These are phyloP conservation scores for Neoarius graeffei DNA, from an alignment of 2,113 vertebrate species.

Conservation along the genomic window DNA sequence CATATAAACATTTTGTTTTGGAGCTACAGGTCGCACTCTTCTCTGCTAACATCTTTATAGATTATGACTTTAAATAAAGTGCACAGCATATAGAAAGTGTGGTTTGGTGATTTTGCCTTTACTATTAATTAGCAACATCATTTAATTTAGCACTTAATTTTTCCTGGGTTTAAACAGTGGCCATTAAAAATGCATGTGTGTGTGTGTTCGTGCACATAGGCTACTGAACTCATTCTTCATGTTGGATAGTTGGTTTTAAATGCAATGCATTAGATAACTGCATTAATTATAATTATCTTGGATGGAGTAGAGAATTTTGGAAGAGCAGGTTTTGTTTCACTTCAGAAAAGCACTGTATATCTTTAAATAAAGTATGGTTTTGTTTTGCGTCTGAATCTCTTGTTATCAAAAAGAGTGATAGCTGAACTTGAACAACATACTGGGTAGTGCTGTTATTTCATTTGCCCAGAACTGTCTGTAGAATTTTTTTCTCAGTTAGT, in stretches of 20 bases:
- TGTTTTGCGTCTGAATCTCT: neutral
- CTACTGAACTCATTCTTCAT: neutral
- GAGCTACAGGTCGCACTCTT: neutral
- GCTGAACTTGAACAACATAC: neutral
- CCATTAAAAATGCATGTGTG: neutral
- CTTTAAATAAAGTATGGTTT: neutral
- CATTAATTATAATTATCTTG: neutral
- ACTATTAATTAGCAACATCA: neutral
- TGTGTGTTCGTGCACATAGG: neutral
- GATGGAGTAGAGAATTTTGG: neutral
- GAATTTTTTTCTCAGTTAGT: neutral
- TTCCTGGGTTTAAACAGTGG: neutral
- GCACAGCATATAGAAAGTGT: neutral
- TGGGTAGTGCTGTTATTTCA: neutral
- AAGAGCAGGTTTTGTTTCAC: neutral
- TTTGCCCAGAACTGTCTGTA: neutral
- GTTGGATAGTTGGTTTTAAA: neutral
- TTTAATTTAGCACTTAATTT: neutral
- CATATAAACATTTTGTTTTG: neutral
- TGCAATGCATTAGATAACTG: neutral
- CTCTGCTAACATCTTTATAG: neutral
- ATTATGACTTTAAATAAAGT: neutral
- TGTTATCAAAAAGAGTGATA: neutral
- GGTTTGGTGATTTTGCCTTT: neutral
- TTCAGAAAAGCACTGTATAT: neutral